Evolutionary conservation across 2,113 vertebrate genomes (phyloP).

Genomic region (Lampris incognitus): DNA sequence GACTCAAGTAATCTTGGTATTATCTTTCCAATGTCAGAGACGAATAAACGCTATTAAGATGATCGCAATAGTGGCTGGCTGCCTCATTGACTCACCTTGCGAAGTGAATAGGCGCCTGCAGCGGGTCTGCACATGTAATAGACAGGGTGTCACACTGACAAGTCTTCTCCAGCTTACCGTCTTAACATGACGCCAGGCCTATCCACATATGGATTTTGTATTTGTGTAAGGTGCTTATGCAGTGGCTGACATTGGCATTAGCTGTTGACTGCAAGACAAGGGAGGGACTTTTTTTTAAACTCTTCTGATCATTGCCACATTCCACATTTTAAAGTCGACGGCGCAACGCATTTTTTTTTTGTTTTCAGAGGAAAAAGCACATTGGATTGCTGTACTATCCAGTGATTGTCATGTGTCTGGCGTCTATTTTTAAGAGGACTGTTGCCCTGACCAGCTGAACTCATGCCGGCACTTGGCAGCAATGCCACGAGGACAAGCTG

Average conservation of each 20-base stretch:
- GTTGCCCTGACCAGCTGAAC: slow-evolving; percentile 31
- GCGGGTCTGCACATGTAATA: no score
- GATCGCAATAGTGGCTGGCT: no score
- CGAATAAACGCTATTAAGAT: no score
- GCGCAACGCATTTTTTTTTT: slow-evolving; percentile 13
- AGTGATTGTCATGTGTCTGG: slow-evolving; percentile 28
- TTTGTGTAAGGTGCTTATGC: no score
- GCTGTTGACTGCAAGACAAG: background rate
- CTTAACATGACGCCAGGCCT: no score
- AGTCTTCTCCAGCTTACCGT: no score
- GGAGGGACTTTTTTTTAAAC: slow-evolving; percentile 5
- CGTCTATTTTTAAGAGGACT: slow-evolving; percentile 5
- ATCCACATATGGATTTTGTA: no score
- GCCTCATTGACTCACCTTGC: no score
- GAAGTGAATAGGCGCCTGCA: no score
- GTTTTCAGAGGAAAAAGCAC: background rate
- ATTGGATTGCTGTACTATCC: slow-evolving; percentile 19
- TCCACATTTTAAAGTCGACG: slow-evolving; percentile 34
- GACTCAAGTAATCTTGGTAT: no score
- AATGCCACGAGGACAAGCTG: slow-evolving; percentile 6
- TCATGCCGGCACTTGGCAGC: slow-evolving; percentile 25
- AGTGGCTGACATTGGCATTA: slow-evolving; percentile 15
- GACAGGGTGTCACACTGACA: no score
- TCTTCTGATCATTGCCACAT: background rate
- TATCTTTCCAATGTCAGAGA: no score